Conservation (phyloP, 2,797 vertebrate genomes). For the Leptatherina wallacei region DNA sequence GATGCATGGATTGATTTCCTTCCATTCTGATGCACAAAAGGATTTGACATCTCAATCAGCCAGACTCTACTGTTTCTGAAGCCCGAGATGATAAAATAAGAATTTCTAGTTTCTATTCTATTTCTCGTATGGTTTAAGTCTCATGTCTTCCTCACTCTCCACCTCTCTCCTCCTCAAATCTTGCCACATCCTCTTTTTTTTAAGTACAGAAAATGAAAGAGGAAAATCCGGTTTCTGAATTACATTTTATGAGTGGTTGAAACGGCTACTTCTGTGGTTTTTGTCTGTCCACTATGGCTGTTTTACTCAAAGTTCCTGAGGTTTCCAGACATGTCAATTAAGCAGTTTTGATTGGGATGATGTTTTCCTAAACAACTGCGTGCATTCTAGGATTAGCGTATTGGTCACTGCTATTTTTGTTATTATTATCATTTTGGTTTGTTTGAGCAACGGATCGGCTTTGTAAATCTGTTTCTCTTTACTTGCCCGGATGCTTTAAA, state of each 20-base stretch:
- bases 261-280: constrained; percentile 77
- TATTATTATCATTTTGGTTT: constrained; percentile 12
- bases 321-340: constrained; percentile 77
- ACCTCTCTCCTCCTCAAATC: constrained; percentile 70
- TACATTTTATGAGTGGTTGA: constrained; percentile 80
- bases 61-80: not conserved
- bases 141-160: constrained; percentile 42
- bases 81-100: constrained; percentile 18
- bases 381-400: constrained; percentile 20
- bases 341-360: constrained; percentile 77
- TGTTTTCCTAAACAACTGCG: constrained; percentile 72
- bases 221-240: constrained; percentile 81
- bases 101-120: constrained; percentile 13
- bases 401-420: not conserved
- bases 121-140: constrained; percentile 19
- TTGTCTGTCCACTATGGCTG: constrained; percentile 62
- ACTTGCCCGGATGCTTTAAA: constrained; percentile 41
- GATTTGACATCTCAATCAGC: not conserved
- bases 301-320: constrained; percentile 69
- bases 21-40: not conserved
- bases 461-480: constrained; percentile 47
- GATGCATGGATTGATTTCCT: not conserved
- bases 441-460: constrained; percentile 31
- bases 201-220: constrained; percentile 73
- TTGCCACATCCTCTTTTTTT: constrained; percentile 76